phyloP scores from a whole-genome alignment of 2,797 vertebrate species.

The Tokudaia muenninki region DNA sequence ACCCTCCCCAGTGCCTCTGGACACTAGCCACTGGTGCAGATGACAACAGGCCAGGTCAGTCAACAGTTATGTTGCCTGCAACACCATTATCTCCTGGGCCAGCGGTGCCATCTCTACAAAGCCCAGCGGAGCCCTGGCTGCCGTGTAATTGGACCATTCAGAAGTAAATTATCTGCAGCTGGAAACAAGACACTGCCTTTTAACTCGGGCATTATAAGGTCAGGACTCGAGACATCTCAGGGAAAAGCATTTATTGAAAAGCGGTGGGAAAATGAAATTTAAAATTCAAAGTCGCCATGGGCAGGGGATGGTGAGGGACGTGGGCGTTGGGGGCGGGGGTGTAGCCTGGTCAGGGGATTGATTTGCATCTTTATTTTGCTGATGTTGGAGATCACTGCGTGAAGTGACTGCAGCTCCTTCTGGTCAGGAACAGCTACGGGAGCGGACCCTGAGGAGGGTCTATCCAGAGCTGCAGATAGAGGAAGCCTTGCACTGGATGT shows the following conservation, averaged over 20 bases:
- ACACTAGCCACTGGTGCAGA: not conserved
- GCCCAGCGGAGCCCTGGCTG: slow-evolving; percentile 53
- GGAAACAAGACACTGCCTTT: slow-evolving; percentile 77
- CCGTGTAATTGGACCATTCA: slow-evolving; percentile 82
- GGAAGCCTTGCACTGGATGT: not conserved
- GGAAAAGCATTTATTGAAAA: slow-evolving; percentile 83
- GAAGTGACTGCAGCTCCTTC: slow-evolving; percentile 65
- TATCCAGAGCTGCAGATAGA: not conserved
- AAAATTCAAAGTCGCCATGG: slow-evolving; percentile 82
- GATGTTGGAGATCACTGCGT: slow-evolving; percentile 62
- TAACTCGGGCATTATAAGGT: slow-evolving; percentile 65
- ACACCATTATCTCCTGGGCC: slow-evolving; percentile 41
- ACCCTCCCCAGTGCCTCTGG: not conserved
- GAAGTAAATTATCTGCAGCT: slow-evolving; percentile 87
- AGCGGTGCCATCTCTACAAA: not conserved
- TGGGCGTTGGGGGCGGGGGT: not conserved
- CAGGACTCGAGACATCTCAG: slow-evolving; percentile 75
- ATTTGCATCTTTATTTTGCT: slow-evolving; percentile 87
- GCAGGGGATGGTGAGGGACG: slow-evolving; percentile 11
- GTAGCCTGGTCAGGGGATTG: slow-evolving; percentile 72
- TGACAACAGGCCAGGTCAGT: slow-evolving; percentile 58
- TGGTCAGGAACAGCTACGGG: slow-evolving; percentile 74
- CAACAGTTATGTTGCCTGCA: slow-evolving; percentile 27
- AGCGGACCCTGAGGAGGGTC: slow-evolving; percentile 72
- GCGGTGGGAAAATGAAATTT: slow-evolving; percentile 80